A percentile compares a stretch with the other conserved stretches of the same genome.
These are phyloP conservation scores for Torymus texanus DNA, from an alignment of 2,888 invertebrate species.

Conservation along the genomic window DNA sequence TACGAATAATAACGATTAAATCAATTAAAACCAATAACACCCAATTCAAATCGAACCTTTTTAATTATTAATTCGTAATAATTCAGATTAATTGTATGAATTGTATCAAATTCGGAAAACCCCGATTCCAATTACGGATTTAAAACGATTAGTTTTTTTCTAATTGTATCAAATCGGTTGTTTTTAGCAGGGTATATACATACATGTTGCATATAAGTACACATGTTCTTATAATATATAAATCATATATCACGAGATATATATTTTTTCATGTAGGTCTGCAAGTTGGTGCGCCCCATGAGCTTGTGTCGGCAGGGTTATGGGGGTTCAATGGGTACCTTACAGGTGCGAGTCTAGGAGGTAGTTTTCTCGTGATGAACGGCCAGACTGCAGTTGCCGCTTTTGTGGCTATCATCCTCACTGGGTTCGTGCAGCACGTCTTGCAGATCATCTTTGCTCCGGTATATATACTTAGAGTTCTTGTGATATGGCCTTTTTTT, in stretches of 20 bases:
- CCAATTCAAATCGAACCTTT: no score
- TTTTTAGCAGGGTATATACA: no score
- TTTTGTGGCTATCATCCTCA: constrained; percentile 69
- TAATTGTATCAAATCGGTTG: no score
- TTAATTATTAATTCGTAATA: no score
- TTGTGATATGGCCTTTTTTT: no score
- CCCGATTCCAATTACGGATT: no score
- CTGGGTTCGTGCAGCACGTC: constrained; percentile 70
- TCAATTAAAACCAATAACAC: no score
- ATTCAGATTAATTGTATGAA: no score
- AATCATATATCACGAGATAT: not conserved
- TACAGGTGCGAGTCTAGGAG: constrained; percentile 73
- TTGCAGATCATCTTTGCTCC: constrained; percentile 64
- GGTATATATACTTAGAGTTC: constrained; percentile 59
- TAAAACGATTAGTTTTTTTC: no score
- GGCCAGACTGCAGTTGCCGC: constrained; percentile 69
- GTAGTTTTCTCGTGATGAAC: constrained; percentile 72
- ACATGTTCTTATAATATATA: not conserved
- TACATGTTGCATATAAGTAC: constrained; percentile 49
- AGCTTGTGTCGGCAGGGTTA: constrained; percentile 71
- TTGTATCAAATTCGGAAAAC: no score
- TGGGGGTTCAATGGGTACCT: constrained; percentile 76
- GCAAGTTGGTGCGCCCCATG: constrained; percentile 62
- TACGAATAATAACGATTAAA: no score
- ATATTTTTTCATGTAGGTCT: constrained; percentile 60